phyloP scores from a whole-genome alignment of 2,888 invertebrate species.

The Trypoxylon attenuatum region DNA sequence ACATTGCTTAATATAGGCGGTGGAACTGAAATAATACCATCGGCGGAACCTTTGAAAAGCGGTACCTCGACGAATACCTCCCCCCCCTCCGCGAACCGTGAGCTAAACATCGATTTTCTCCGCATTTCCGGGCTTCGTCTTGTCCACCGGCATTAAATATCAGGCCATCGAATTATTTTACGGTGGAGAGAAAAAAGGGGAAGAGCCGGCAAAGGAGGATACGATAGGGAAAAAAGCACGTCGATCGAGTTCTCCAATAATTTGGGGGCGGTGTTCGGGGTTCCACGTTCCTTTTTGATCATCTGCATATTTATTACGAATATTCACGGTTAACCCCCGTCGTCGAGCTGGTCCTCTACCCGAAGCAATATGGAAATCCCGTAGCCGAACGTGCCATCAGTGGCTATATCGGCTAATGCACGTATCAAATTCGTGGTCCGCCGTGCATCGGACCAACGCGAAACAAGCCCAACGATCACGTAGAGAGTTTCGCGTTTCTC shows the following conservation, averaged over 20 bases:
- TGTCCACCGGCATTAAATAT: too few species aligned
- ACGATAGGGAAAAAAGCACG: too few species aligned
- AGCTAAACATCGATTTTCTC: too few species aligned
- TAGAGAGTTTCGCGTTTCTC: constrained; percentile 40
- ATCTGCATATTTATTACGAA: constrained; percentile 35
- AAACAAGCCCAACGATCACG: constrained; percentile 33
- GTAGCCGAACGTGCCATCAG: constrained; percentile 41
- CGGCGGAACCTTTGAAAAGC: too few species aligned
- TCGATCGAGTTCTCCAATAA: constrained; percentile 19
- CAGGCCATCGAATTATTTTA: too few species aligned
- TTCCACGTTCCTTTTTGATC: constrained; percentile 20
- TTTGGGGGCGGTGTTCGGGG: constrained; percentile 28
- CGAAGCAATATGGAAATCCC: constrained; percentile 28
- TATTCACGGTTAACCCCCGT: constrained; percentile 11
- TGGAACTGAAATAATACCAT: constrained; percentile 24
- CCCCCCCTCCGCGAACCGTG: too few species aligned
- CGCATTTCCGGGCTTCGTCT: too few species aligned
- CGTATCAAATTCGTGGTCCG: constrained; percentile 52
- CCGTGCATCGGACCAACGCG: constrained; percentile 27
- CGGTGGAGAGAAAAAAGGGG: too few species aligned
- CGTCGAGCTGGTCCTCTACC: background rate
- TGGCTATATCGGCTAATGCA: constrained; percentile 51
- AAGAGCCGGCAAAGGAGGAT: too few species aligned
- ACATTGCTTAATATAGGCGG: constrained; percentile 47
- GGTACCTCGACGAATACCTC: too few species aligned